Conservation (phyloP, 30 jellyfish, hydroid and myxozoan genomes). For the Hydractinia symbiolongicarpus region DNA sequence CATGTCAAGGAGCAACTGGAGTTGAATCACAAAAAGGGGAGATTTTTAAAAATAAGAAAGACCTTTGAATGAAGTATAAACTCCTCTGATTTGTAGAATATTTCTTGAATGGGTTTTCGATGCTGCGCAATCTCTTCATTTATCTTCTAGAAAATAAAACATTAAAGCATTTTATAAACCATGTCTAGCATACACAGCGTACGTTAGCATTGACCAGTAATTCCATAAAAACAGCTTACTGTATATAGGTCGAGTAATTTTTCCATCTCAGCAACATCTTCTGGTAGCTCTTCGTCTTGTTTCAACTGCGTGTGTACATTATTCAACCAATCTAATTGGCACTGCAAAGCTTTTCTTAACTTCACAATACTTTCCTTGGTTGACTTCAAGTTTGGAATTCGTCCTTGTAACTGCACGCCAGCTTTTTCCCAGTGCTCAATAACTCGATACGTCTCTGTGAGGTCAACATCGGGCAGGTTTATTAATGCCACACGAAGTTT, state of each 20-base stretch:
- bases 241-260: conserved; percentile 32
- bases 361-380: conserved; percentile 22
- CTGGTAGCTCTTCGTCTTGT: conserved; percentile 34
- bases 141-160: conserved; percentile 25
- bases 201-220: background rate
- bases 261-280: conserved; percentile 38
- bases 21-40: background rate
- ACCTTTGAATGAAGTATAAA: conserved; percentile 13
- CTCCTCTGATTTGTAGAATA: conserved; percentile 52
- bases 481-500: background rate
- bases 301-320: conserved; percentile 2
- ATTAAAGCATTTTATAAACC: background rate
- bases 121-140: conserved; percentile 50
- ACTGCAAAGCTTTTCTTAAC: conserved; percentile 39
- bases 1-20: background rate
- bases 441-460: conserved; percentile 44
- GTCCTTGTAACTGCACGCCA: conserved; percentile 39
- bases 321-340: conserved; percentile 49
- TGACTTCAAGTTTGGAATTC: conserved; percentile 30
- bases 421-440: conserved; percentile 65
- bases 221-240: conserved; percentile 24
- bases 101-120: conserved; percentile 66
- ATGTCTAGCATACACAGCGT: background rate
- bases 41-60: background rate
- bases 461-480: background rate